phyloP scores from a whole-genome alignment of 2,888 invertebrate species.

The Eupithecia pulchellata region DNA sequence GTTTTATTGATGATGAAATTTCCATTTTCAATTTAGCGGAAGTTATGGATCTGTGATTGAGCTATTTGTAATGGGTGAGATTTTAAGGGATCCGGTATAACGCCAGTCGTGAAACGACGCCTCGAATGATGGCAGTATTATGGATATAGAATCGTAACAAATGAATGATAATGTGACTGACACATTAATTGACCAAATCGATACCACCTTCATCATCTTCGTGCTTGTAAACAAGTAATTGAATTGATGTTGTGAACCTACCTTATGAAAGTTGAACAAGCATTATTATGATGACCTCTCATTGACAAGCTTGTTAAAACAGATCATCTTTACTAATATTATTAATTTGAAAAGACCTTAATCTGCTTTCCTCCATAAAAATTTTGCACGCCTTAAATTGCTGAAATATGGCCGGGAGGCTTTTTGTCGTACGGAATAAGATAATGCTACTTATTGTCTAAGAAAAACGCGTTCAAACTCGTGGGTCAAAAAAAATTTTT shows the following conservation, averaged over 20 bases:
- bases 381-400: not conserved
- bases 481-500: not conserved
- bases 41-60: conserved; percentile 9
- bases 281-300: not conserved
- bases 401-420: not conserved
- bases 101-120: not conserved
- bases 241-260: not conserved
- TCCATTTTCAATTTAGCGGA: conserved; percentile 10
- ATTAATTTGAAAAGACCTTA: not conserved
- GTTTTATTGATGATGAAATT: conserved; percentile 16
- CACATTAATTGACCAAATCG: not conserved
- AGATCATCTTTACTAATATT: not conserved
- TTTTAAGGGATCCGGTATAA: not conserved
- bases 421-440: not conserved
- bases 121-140: not conserved
- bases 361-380: not conserved
- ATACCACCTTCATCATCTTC: not conserved
- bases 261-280: not conserved
- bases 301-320: not conserved
- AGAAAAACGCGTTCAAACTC: not conserved
- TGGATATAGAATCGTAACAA: not conserved
- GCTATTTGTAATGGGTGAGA: conserved; percentile 1
- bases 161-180: not conserved
- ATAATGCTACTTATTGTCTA: not conserved
- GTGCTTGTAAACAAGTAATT: not conserved